These are phyloP conservation scores for Haemorhous mexicanus DNA, from an alignment of 2,113 vertebrate genomes.

Conservation along the genomic window DNA sequence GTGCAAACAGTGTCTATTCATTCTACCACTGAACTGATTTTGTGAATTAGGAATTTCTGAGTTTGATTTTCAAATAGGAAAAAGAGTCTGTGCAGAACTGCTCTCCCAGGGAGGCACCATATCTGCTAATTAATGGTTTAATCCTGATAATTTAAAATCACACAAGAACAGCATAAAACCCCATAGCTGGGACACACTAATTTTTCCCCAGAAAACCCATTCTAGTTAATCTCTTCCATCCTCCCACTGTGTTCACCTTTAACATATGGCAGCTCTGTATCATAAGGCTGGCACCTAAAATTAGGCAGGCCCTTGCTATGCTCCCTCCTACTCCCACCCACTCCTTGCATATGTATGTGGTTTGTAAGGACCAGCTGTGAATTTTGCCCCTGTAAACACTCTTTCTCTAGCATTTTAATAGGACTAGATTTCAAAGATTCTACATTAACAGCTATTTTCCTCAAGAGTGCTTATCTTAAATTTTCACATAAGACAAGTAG, in stretches of 20 bases:
- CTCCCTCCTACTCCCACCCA: constrained; percentile 57
- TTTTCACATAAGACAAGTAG: neutral
- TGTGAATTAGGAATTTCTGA: neutral
- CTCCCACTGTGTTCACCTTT: constrained; percentile 56
- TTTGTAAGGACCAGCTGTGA: constrained; percentile 62
- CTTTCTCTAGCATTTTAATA: constrained; percentile 4
- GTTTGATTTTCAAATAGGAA: neutral
- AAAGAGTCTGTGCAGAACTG: neutral
- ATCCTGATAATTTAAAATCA: neutral
- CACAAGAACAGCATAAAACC: neutral
- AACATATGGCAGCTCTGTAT: constrained; percentile 59
- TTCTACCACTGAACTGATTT: neutral
- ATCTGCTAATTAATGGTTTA: neutral
- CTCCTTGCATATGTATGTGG: constrained; percentile 50
- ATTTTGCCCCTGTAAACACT: constrained; percentile 51
- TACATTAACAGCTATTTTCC: neutral
- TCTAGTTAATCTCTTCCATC: constrained; percentile 24
- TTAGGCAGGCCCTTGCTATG: constrained; percentile 63
- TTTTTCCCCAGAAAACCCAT: constrained; percentile 7
- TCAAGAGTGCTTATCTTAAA: neutral
- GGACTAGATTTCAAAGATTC: neutral
- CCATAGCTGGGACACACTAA: neutral
- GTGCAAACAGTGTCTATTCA: neutral
- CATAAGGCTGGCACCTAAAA: constrained; percentile 57
- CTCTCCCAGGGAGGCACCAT: neutral